phyloP scores from a whole-genome alignment of 2,113 vertebrate species.

The Archilochus colubris region DNA sequence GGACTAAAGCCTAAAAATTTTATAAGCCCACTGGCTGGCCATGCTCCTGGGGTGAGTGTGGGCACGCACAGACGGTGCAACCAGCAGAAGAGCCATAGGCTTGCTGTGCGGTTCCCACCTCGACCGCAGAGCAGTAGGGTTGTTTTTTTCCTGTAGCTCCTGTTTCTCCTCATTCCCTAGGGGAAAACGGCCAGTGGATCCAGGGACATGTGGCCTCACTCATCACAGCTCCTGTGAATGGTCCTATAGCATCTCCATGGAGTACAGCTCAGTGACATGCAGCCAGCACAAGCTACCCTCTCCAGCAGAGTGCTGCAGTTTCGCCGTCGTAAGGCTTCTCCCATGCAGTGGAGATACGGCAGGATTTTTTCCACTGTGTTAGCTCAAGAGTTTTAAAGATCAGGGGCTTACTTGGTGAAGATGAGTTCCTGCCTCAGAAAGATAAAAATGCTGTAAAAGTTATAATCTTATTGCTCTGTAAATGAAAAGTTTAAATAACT shows the following conservation, averaged over 20 bases:
- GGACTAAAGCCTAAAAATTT: not conserved
- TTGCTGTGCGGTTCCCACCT: not conserved
- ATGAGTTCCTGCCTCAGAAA: not conserved
- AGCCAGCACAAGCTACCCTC: slow-evolving; percentile 19
- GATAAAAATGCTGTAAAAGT: not conserved
- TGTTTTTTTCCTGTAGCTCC: slow-evolving; percentile 16
- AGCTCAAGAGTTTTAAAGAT: not conserved
- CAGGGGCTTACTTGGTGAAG: not conserved
- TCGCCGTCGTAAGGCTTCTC: not conserved
- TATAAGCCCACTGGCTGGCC: not conserved
- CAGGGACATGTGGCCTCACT: slow-evolving; percentile 27
- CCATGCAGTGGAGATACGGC: not conserved
- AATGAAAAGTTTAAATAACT: not conserved
- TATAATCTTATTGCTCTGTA: not conserved
- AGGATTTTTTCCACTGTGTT: not conserved
- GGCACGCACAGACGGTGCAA: rapidly evolving
- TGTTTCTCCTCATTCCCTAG: slow-evolving; percentile 50
- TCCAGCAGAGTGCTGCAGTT: not conserved
- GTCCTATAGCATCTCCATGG: slow-evolving; percentile 34
- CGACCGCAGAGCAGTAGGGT: rapidly evolving
- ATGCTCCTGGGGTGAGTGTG: not conserved
- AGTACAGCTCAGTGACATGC: slow-evolving; percentile 15
- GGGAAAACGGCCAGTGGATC: slow-evolving; percentile 48
- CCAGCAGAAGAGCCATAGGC: not conserved
- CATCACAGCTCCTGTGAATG: slow-evolving; percentile 3